Evolutionary conservation across 2,113 vertebrate species (phyloP).

Genomic region (Alosa alosa): DNA sequence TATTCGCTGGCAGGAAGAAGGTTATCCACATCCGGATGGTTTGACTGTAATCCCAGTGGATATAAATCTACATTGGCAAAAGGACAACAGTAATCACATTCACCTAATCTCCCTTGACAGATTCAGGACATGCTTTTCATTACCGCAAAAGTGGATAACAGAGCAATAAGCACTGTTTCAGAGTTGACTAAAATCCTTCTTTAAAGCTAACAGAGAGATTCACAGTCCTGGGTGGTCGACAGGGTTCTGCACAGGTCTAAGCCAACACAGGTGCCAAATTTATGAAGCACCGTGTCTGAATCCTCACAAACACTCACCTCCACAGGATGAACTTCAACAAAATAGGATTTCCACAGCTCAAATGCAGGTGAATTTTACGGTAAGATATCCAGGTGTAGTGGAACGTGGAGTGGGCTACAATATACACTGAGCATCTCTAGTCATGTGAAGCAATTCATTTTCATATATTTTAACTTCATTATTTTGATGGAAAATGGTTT

Average conservation of each 20-base stretch:
- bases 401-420: not conserved
- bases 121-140: constrained; percentile 95
- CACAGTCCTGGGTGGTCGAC: constrained; percentile 60
- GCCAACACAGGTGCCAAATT: constrained; percentile 59
- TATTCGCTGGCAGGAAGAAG: constrained; percentile 48
- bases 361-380: not conserved
- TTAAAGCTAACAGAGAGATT: constrained; percentile 77
- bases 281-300: constrained; percentile 35
- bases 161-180: constrained; percentile 86
- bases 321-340: not conserved
- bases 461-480: not conserved
- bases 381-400: not conserved
- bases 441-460: not conserved
- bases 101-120: constrained; percentile 89
- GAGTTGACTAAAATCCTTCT: constrained; percentile 84
- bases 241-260: constrained; percentile 60
- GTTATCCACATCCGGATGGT: constrained; percentile 59
- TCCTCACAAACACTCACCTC: not conserved
- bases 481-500: not conserved
- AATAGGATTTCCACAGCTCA: constrained; percentile 17
- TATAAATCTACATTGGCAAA: constrained; percentile 82
- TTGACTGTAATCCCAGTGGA: constrained; percentile 69
- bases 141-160: constrained; percentile 88
- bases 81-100: constrained; percentile 91
- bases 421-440: not conserved